A percentile compares a stretch with the other conserved stretches of the same genome.
Conservation (phyloP, 2,888 invertebrate species). For the Caenorhabditis wallacei region DNA sequence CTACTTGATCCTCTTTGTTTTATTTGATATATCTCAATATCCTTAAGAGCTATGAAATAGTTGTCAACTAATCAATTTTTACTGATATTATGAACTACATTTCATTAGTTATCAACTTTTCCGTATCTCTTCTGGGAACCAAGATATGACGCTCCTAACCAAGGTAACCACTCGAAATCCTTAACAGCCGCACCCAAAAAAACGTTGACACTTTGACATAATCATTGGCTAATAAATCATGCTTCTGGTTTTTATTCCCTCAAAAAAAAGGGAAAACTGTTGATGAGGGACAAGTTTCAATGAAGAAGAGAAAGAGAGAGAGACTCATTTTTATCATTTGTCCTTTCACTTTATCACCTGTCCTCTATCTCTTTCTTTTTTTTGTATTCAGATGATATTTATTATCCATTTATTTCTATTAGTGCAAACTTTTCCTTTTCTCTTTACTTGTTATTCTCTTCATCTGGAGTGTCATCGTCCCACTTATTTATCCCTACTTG, state of each 20-base stretch:
- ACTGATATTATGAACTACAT: no score
- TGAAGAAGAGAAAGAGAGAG: no score
- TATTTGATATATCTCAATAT: no score
- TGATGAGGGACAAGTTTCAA: constrained; percentile 36
- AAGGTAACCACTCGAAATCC: not conserved
- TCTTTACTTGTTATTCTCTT: not conserved
- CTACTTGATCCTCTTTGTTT: no score
- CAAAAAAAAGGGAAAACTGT: constrained; percentile 44
- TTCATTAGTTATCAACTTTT: no score
- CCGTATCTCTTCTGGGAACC: no score
- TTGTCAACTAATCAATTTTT: no score
- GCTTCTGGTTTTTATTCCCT: constrained; percentile 22
- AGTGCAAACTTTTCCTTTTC: constrained; percentile 31
- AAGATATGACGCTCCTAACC: no score
- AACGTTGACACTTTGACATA: not conserved
- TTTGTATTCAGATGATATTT: constrained; percentile 6
- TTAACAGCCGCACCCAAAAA: not conserved
- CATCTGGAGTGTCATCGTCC: constrained; percentile 9
- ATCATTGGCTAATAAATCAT: not conserved
- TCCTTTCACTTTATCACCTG: constrained; percentile 10
- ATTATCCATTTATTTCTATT: not conserved
- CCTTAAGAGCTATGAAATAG: no score
- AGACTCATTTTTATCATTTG: constrained; percentile 5
- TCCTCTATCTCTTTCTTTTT: not conserved
- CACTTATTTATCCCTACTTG: constrained; percentile 32